A percentile compares a stretch with the other conserved stretches of the same genome.
Evolutionary conservation across 1,140 invertebrate genomes (phyloP).

Genomic region (Psix sp.): DNA sequence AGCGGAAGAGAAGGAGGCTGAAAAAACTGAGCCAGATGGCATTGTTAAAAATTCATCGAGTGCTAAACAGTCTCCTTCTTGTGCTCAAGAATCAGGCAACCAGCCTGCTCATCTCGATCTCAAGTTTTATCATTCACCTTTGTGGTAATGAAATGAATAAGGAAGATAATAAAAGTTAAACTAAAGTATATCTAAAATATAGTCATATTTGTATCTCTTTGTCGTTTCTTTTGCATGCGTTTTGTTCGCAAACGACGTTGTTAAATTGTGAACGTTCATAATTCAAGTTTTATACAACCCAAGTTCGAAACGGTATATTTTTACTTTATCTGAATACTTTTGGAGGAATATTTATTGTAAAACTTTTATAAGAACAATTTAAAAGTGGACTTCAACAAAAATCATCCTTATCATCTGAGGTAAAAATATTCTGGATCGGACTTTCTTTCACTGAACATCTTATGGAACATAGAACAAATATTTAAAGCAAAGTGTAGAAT

Average conservation of each 20-base stretch:
- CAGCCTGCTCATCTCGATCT: conserved; percentile 70
- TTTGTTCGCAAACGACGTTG: background rate
- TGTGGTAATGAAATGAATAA: conserved; percentile 66
- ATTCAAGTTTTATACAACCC: background rate
- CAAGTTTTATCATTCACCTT: conserved; percentile 75
- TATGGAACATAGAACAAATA: no score
- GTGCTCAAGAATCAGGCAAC: conserved; percentile 66
- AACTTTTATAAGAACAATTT: no score
- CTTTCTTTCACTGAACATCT: no score
- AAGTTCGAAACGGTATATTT: background rate
- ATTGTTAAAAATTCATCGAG: conserved; percentile 46
- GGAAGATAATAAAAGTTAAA: background rate
- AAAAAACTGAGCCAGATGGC: conserved; percentile 13
- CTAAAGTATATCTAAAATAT: background rate
- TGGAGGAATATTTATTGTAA: no score
- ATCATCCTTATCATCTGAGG: no score
- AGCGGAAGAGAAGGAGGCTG: background rate
- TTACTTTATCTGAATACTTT: no score
- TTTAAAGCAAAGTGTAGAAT: no score
- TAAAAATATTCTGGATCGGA: no score
- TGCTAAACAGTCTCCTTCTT: conserved; percentile 67
- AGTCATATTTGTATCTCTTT: background rate
- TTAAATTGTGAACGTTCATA: background rate
- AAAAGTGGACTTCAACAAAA: no score
- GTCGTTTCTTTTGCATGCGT: background rate